phyloP scores from a whole-genome alignment of 1,140 invertebrate species.

The Sitophilus oryzae region DNA sequence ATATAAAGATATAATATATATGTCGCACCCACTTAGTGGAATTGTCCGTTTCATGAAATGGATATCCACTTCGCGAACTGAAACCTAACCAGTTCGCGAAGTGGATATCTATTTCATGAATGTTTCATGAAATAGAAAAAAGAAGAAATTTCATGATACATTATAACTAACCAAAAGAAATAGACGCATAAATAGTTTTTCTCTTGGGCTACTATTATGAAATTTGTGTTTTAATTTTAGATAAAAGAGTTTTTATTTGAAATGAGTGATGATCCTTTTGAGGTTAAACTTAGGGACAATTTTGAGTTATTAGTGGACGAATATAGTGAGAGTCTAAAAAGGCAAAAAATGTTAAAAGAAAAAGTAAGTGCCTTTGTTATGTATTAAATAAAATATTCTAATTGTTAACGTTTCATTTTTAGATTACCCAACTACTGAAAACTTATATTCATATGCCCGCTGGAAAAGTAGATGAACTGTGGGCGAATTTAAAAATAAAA shows the following conservation, averaged over 20 bases:
- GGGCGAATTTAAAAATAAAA: constrained; percentile 76
- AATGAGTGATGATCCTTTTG: constrained; percentile 96
- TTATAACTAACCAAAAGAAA: no score
- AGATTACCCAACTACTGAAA: constrained; percentile 66
- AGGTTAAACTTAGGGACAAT: constrained; percentile 92
- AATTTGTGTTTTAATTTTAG: constrained; percentile 43
- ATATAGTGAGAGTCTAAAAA: constrained; percentile 88
- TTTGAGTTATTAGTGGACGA: constrained; percentile 95
- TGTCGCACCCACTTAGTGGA: neutral
- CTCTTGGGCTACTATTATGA: neutral
- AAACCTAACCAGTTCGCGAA: no score
- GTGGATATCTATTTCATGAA: no score
- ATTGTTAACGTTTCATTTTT: constrained; percentile 26
- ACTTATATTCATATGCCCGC: constrained; percentile 76
- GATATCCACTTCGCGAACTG: no score
- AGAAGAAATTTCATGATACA: neutral
- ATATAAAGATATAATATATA: no score
- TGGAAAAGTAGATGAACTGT: constrained; percentile 84
- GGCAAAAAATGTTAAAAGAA: constrained; percentile 83
- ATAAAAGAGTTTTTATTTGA: constrained; percentile 81
- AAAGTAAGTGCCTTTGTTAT: constrained; percentile 56
- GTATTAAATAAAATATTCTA: constrained; percentile 5
- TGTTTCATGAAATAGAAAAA: no score
- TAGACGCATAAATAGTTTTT: no score
- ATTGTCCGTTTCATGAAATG: no score